Base-by-base conservation (phyloP, 2,797 vertebrate species). In the Platalea minor region DNA sequence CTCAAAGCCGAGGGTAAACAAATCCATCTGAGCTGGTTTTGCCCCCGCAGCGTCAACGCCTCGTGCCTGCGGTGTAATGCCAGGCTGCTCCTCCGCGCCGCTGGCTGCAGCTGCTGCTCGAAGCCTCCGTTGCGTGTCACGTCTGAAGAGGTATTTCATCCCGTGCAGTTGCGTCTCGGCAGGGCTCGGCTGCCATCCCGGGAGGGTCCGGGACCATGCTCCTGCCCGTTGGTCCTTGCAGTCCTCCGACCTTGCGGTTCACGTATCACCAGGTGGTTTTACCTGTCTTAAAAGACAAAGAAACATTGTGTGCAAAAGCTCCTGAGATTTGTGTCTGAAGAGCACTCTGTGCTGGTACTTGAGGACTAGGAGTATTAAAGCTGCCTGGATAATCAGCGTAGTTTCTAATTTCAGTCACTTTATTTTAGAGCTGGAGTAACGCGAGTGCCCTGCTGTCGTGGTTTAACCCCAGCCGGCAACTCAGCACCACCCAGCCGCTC, bases 371-470 rank as follows among this genome's bases (percentile, higher is more conserved):
- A 28, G 6, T 28, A 24, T 48, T 29, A 15, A 68, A 78, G 60
- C 56, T 86, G 54, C 56, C 21, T n/a, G n/a, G 77, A 8, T 74
- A n/a, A 59, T 78, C 20, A 8, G 14, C 1, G 9, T 19, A 9
- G 72, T 78, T 63, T 89, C 81, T 68, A 28, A 69, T 86, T 89
- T 82, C 85, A 76, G 45, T 73, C 39, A 25, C 31, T 88, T 91
- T 74, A 69, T 78, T 78, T 89, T 83, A 78, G 50, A 83, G 72
- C 60, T 14, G 51, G 51, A 69, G 39, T 75, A 53, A 70, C 0
- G 14, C 1, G 12, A 77, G 18, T 53, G 64, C 56, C 54, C 4
- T 54, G 53, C 53, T 54, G 53, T 31, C 53, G 5, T 54, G 53
- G 53, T 54, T 54, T 54, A 54, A 31, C 53, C 53, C 53, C 53